These are phyloP conservation scores for Danaus melanippus DNA, from an alignment of 1,140 invertebrate species.

Conservation along the genomic window DNA sequence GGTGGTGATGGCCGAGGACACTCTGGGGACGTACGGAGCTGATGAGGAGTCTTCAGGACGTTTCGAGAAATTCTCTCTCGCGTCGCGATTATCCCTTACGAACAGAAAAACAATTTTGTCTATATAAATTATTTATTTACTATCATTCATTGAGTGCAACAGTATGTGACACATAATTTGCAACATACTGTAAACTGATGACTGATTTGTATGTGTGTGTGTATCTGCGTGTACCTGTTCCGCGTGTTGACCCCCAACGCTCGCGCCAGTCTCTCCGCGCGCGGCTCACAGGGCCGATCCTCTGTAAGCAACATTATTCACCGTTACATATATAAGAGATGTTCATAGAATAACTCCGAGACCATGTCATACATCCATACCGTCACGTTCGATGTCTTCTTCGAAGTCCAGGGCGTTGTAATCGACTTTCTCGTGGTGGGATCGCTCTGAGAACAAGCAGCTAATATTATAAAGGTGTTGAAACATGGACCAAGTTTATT, in stretches of 20 bases:
- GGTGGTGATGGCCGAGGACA: conserved; percentile 26
- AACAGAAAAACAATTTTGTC: no score
- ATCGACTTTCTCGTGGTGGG: conserved; percentile 46
- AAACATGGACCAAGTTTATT: neutral
- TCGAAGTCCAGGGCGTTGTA: conserved; percentile 63
- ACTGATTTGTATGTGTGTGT: no score
- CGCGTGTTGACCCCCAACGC: conserved; percentile 50
- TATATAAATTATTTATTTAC: no score
- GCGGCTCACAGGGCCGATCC: conserved; percentile 14
- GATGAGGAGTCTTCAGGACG: conserved; percentile 37
- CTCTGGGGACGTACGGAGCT: conserved; percentile 23
- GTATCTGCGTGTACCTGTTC: conserved; percentile 26
- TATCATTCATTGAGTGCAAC: neutral
- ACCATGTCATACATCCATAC: conserved; percentile 15
- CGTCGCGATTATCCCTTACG: conserved; percentile 10
- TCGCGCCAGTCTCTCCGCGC: conserved; percentile 34
- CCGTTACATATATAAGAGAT: neutral
- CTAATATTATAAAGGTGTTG: neutral
- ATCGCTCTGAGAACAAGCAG: conserved; percentile 31
- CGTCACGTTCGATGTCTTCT: conserved; percentile 54
- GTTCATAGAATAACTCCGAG: no score
- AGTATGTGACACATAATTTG: no score
- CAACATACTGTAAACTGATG: no score
- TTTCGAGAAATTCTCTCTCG: conserved; percentile 18
- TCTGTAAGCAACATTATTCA: conserved; percentile 7